Conservation (phyloP, 2,113 vertebrate genomes). For the Burhinus oedicnemus region DNA sequence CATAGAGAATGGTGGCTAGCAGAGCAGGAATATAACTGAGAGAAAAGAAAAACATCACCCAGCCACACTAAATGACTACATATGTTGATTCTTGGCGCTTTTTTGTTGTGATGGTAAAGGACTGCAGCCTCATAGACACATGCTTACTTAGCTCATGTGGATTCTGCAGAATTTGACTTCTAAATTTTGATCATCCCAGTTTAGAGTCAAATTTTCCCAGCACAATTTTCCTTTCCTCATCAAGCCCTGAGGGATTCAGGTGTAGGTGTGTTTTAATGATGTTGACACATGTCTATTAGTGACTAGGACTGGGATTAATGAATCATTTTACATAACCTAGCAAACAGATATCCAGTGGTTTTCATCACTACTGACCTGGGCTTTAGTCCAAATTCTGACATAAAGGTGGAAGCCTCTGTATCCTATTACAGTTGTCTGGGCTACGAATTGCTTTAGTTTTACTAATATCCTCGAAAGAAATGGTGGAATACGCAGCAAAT, state of each 20-base stretch:
- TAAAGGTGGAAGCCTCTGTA: background rate
- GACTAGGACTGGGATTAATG: slow-evolving; percentile 10
- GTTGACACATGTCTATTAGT: slow-evolving; percentile 15
- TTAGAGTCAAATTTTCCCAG: background rate
- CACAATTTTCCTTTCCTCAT: background rate
- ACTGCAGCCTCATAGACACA: background rate
- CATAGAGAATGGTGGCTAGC: background rate
- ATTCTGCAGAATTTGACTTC: background rate
- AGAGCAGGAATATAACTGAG: background rate
- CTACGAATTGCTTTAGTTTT: background rate
- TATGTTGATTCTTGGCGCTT: accelerated
- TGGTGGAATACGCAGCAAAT: background rate
- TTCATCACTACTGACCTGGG: slow-evolving; percentile 1
- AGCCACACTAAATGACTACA: background rate
- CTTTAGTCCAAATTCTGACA: background rate
- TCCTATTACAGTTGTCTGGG: background rate
- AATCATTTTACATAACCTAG: slow-evolving; percentile 29
- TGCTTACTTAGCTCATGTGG: background rate
- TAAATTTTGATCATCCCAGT: background rate
- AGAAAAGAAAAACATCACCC: background rate
- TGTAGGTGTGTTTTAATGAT: slow-evolving; percentile 28
- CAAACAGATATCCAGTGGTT: slow-evolving; percentile 13
- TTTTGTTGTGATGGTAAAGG: background rate
- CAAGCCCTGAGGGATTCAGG: background rate
- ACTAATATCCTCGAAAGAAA: background rate